Evolutionary conservation across 92 coral and sea anemone species (phyloP).

Genomic region (Zoanthus solanderi): DNA sequence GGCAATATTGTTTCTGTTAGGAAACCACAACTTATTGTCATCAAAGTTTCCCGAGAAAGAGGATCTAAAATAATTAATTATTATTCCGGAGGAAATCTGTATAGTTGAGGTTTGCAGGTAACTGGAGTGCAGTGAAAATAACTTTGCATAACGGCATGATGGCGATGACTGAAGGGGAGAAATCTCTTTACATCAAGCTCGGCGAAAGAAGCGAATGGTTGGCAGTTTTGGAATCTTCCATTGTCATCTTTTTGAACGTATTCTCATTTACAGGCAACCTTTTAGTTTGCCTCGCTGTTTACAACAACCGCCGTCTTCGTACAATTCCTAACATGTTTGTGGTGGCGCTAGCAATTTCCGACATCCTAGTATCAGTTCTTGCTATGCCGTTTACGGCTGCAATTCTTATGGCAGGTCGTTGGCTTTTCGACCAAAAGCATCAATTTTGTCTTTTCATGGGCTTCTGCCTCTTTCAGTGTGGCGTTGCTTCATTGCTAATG

Average conservation of each 20-base stretch:
- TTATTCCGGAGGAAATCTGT: background rate
- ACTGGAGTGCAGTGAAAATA: background rate
- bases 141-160: background rate
- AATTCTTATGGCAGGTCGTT: conserved; percentile 25
- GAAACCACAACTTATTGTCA: too few species aligned
- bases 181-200: conserved; percentile 9
- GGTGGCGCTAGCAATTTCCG: conserved; percentile 49
- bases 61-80: background rate
- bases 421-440: conserved; percentile 24
- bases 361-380: conserved; percentile 37
- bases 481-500: conserved; percentile 18
- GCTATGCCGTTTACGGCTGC: conserved; percentile 56
- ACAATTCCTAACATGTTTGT: conserved; percentile 60
- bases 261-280: conserved; percentile 55
- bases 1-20: too few species aligned
- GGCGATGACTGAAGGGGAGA: background rate
- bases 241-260: conserved; percentile 33
- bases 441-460: conserved; percentile 46
- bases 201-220: conserved; percentile 10
- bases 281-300: conserved; percentile 52
- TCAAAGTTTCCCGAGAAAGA: too few species aligned
- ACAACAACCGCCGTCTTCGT: conserved; percentile 56
- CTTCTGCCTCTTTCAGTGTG: conserved; percentile 16
- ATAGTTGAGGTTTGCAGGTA: background rate
- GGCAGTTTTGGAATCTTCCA: background rate